Evolutionary conservation across 2,797 vertebrate species (phyloP).

Genomic region (Lutjanus campechanus): DNA sequence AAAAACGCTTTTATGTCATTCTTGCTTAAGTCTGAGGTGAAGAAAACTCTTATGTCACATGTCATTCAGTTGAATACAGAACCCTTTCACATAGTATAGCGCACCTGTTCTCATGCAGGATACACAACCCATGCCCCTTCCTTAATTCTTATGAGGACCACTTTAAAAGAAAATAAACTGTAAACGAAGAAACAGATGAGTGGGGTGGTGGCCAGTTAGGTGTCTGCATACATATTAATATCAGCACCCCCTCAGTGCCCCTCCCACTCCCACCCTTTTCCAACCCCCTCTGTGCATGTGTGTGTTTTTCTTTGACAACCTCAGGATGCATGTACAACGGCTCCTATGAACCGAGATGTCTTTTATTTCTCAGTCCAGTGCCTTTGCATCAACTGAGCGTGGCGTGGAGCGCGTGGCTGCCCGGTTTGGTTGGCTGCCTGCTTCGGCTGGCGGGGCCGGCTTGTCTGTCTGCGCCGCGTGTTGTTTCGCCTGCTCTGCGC

Average conservation of each 20-base stretch:
- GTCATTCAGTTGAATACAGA: background rate
- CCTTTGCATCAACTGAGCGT: conserved; percentile 76
- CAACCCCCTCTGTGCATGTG: conserved; percentile 58
- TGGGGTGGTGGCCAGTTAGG: conserved; percentile 60
- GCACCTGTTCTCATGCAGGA: conserved; percentile 21
- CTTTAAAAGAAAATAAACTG: conserved; percentile 32
- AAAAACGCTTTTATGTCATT: conserved; percentile 3
- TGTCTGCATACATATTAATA: conserved; percentile 80
- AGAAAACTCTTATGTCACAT: conserved; percentile 5
- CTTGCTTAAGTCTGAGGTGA: background rate
- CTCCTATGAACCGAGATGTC: conserved; percentile 81
- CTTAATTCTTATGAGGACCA: conserved; percentile 28
- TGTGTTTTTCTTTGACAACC: conserved; percentile 78
- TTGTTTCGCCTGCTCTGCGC: conserved; percentile 71
- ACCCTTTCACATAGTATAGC: conserved; percentile 12
- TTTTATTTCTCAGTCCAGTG: conserved; percentile 86
- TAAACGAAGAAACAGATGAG: conserved; percentile 45
- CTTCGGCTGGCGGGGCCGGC: conserved; percentile 58
- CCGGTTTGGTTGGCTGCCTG: conserved; percentile 67
- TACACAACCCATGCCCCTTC: background rate
- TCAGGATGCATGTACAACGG: conserved; percentile 80
- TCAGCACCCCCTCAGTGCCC: conserved; percentile 35
- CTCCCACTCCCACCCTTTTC: conserved; percentile 39
- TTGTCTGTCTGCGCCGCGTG: conserved; percentile 63
- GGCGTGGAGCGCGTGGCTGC: conserved; percentile 68